Evolutionary conservation across 2,888 invertebrate genomes (phyloP).

Genomic region (Hofmannophila pseudospretella): DNA sequence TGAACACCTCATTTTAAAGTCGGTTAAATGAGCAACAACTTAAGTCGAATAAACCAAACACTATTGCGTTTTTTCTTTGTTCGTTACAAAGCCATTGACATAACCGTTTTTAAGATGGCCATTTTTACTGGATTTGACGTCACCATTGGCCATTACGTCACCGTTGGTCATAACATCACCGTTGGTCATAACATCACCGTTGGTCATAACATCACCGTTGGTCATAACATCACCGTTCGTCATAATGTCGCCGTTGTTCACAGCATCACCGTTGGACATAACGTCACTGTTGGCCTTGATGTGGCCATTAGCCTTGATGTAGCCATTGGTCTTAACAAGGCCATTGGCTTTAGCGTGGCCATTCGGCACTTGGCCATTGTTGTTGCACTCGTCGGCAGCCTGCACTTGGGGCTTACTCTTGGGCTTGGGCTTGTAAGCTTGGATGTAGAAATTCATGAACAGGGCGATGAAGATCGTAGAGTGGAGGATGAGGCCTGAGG

Average conservation of each 20-base stretch:
- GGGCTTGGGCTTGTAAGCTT: constrained; percentile 80
- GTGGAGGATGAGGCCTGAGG: constrained; percentile 85
- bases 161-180: constrained; percentile 27
- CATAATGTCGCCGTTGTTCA: constrained; percentile 30
- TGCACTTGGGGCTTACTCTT: constrained; percentile 24
- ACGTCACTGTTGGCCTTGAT: constrained; percentile 20
- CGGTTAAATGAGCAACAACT: constrained; percentile 11
- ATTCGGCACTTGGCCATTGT: constrained; percentile 22
- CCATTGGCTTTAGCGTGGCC: constrained; percentile 28
- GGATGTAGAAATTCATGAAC: constrained; percentile 94
- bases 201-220: constrained; percentile 25
- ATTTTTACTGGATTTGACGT: constrained; percentile 22
- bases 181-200: constrained; percentile 17
- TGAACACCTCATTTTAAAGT: background rate
- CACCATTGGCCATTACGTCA: constrained; percentile 27
- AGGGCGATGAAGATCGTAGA: constrained; percentile 92
- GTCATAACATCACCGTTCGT: constrained; percentile 18
- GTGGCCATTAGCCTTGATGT: constrained; percentile 11
- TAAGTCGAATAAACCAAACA: constrained; percentile 11
- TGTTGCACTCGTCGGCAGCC: constrained; percentile 37
- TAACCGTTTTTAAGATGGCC: constrained; percentile 21
- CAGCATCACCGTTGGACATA: constrained; percentile 27
- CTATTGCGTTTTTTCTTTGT: constrained; percentile 63
- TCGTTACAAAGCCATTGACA: constrained; percentile 27
- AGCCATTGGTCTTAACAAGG: constrained; percentile 16